A percentile compares a stretch with the other conserved stretches of the same genome.
Evolutionary conservation across 2,888 invertebrate species (phyloP).

Genomic region (Alviniconcha strummeri): DNA sequence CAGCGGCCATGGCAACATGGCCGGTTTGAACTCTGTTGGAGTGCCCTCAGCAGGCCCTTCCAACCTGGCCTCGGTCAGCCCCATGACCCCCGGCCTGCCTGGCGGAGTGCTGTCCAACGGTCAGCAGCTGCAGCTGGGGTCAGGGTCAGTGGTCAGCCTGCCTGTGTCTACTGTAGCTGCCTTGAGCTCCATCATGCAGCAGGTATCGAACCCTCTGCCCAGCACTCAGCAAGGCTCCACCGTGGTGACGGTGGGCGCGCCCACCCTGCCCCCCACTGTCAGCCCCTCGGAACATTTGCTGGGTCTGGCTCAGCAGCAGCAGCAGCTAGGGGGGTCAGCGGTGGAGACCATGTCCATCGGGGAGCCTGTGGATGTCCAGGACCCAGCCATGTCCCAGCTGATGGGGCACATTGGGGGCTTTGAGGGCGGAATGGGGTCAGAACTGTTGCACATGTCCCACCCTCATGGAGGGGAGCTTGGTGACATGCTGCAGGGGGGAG

Average conservation of each 20-base stretch:
- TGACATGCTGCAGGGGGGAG: background rate
- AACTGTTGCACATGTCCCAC: constrained; percentile 31
- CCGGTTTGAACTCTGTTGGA: background rate
- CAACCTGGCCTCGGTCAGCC: background rate
- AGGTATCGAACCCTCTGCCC: constrained; percentile 9
- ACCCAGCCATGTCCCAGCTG: constrained; percentile 45
- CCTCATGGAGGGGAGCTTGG: constrained; percentile 18
- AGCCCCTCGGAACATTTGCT: constrained; percentile 8
- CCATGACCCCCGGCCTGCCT: constrained; percentile 31
- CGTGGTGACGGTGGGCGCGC: background rate
- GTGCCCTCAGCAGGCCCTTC: constrained; percentile 1
- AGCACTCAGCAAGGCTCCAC: background rate
- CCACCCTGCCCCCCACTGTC: constrained; percentile 20
- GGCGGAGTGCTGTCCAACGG: constrained; percentile 34
- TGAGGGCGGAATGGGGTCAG: constrained; percentile 33
- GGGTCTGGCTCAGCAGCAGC: constrained; percentile 11
- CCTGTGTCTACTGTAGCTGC: background rate
- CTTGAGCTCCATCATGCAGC: constrained; percentile 2
- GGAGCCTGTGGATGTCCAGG: constrained; percentile 35
- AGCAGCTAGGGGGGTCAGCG: constrained; percentile 14
- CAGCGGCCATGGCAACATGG: constrained; percentile 13
- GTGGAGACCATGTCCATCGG: constrained; percentile 22
- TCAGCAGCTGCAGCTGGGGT: constrained; percentile 28
- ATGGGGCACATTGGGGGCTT: constrained; percentile 41
- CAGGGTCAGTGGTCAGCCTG: constrained; percentile 14